These are phyloP conservation scores for Gonatopus flavifemur DNA, from an alignment of 1,140 invertebrate genomes.

Conservation along the genomic window DNA sequence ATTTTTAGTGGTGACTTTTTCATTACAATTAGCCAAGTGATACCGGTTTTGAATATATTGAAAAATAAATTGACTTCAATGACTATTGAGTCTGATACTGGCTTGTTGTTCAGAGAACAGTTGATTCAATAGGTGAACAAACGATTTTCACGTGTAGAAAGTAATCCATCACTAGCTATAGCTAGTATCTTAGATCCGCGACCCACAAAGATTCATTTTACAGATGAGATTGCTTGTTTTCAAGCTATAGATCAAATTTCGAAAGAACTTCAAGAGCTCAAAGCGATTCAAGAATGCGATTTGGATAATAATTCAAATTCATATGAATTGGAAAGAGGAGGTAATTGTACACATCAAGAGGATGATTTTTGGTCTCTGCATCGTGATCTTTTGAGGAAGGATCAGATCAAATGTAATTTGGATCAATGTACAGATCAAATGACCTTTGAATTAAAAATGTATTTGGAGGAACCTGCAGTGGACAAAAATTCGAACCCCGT, in stretches of 20 bases:
- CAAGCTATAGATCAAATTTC: slow-evolving; percentile 24
- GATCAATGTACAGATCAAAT: no score
- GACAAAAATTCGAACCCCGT: not conserved
- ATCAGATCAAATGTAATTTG: no score
- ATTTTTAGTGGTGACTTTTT: not conserved
- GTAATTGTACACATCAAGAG: not conserved
- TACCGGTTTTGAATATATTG: no score
- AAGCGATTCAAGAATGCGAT: not conserved
- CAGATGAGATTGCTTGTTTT: slow-evolving; percentile 23
- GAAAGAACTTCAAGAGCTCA: not conserved
- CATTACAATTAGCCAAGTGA: not conserved
- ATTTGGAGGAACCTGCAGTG: not conserved
- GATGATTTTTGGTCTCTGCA: no score
- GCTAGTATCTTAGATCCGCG: slow-evolving; percentile 46
- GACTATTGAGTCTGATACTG: not conserved
- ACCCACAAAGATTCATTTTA: slow-evolving; percentile 43
- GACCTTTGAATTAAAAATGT: not conserved
- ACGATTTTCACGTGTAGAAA: slow-evolving; percentile 20
- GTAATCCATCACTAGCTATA: slow-evolving; percentile 25
- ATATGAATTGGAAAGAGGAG: not conserved
- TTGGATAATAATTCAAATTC: not conserved
- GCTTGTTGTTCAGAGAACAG: not conserved
- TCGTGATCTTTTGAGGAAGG: no score
- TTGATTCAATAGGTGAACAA: not conserved
- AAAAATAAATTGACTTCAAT: not conserved